Percentiles rank a stretch among this genome's conserved stretches.
phyloP scores from a whole-genome alignment of 2,113 vertebrate genomes.

The Tragelaphus scriptus region DNA sequence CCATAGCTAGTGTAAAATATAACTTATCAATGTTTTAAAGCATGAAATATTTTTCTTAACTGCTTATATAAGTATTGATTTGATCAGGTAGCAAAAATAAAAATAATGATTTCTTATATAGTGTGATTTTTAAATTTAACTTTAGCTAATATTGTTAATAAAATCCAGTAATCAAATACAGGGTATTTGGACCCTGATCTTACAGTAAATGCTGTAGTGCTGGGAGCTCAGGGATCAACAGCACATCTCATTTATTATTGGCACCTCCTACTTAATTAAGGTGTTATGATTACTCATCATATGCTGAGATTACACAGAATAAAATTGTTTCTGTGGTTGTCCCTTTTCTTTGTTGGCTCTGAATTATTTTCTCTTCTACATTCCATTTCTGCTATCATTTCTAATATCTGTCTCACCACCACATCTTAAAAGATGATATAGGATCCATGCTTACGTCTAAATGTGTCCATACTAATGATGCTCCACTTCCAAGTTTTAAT shows the following conservation, averaged over 20 bases:
- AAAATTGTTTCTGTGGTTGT: conserved; percentile 22
- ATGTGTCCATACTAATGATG: conserved; percentile 1
- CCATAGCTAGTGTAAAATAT: not conserved
- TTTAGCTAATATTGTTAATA: not conserved
- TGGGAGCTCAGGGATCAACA: not conserved
- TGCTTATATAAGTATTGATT: not conserved
- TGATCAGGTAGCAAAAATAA: not conserved
- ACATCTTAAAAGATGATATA: conserved; percentile 15
- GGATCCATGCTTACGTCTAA: not conserved
- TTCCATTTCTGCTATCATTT: conserved; percentile 70
- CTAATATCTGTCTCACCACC: conserved; percentile 58
- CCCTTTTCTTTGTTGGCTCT: conserved; percentile 54
- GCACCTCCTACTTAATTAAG: conserved; percentile 26
- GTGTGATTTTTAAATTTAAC: not conserved
- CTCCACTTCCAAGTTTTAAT: conserved; percentile 42
- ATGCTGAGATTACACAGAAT: not conserved
- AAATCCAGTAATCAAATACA: not conserved
- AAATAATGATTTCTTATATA: not conserved
- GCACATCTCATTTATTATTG: conserved; percentile 33
- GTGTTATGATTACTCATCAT: not conserved
- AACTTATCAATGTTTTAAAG: not conserved
- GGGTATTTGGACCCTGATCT: not conserved
- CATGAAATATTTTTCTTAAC: not conserved
- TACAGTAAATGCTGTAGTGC: not conserved
- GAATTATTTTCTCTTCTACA: conserved; percentile 61